phyloP scores from a whole-genome alignment of 2,113 vertebrate genomes.

The Eolophus roseicapilla region DNA sequence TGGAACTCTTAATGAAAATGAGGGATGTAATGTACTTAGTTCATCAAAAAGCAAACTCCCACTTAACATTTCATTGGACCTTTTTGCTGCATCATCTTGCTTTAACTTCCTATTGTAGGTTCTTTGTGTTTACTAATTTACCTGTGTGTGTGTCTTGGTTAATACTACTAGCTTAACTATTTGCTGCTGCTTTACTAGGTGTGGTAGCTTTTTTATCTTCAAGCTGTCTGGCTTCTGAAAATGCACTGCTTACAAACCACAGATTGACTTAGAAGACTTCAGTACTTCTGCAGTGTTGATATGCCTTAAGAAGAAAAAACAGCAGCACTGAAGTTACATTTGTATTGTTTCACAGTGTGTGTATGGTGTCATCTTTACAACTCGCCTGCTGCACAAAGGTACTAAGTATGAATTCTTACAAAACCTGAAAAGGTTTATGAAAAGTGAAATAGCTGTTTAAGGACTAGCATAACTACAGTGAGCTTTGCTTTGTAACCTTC shows the following conservation, averaged over 20 bases:
- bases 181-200: not conserved
- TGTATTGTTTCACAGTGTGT: accelerated
- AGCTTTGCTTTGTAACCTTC: not conserved
- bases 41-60: not conserved
- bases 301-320: not conserved
- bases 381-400: accelerated
- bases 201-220: not conserved
- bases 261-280: accelerated
- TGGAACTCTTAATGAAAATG: not conserved
- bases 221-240: not conserved
- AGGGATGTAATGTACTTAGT: not conserved
- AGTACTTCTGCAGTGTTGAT: not conserved
- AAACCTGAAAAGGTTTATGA: not conserved
- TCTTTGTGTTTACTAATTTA: not conserved
- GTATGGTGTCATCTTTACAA: not conserved
- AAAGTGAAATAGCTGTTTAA: too few relatives aligned
- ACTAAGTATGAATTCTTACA: accelerated
- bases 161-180: not conserved
- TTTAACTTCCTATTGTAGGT: not conserved
- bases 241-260: not conserved
- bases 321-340: accelerated
- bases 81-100: not conserved
- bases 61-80: not conserved
- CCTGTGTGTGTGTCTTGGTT: not conserved
- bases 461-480: accelerated